Evolutionary conservation across 2,113 vertebrate genomes (phyloP).

Genomic region (Ptychochromis oligacanthus): DNA sequence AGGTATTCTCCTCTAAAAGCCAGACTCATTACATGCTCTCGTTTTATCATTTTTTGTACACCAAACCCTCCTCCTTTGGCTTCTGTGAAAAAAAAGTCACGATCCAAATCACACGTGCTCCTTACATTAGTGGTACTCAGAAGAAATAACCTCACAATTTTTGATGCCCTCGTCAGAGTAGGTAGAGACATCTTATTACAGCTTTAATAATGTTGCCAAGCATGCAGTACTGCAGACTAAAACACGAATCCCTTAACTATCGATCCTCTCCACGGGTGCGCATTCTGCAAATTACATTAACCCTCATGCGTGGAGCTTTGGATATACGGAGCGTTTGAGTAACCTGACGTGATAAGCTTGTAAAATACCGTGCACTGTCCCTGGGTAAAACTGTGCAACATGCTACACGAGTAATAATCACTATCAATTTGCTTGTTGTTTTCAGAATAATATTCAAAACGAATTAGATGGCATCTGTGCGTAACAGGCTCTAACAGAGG

Average conservation of each 20-base stretch:
- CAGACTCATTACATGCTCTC: neutral
- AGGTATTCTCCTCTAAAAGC: neutral
- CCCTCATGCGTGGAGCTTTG: neutral
- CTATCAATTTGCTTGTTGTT: neutral
- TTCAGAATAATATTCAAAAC: neutral
- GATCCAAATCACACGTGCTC: constrained; percentile 22
- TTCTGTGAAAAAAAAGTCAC: neutral
- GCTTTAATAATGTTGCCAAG: neutral
- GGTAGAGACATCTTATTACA: neutral
- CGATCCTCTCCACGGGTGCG: neutral
- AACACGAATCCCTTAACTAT: neutral
- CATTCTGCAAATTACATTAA: constrained; percentile 19
- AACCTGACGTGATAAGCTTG: constrained; percentile 11
- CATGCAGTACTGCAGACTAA: neutral
- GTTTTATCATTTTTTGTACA: neutral
- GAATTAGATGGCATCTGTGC: neutral
- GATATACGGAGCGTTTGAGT: neutral
- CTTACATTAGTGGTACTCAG: neutral
- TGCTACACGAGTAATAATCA: neutral
- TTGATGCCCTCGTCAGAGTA: neutral
- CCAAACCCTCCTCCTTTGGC: neutral
- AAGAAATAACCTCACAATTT: neutral
- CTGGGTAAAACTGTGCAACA: neutral
- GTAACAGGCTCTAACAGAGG: constrained; percentile 18
- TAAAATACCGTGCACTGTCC: neutral